Evolutionary conservation across 1,140 invertebrate species (phyloP), one percentile per base, ranked within the genome.

Genomic region (Lerema accius): DNA sequence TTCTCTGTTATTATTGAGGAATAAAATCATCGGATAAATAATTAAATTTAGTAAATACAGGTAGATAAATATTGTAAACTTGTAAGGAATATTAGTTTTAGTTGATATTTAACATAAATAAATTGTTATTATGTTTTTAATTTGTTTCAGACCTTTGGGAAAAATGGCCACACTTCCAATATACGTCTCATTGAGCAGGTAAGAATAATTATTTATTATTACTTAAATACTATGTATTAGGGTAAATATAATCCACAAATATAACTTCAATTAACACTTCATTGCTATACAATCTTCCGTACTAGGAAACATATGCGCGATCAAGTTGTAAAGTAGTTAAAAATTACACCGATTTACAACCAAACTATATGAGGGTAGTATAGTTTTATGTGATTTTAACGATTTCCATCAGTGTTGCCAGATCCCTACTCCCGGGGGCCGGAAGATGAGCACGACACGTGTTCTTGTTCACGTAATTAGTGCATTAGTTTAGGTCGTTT

Each of bases 111-210:
- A n/a, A n/a, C n/a, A n/a, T n/a, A n/a, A n/a, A n/a, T n/a, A n/a
- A n/a, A n/a, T n/a, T n/a, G n/a, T n/a, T n/a, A n/a, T n/a, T n/a
- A n/a, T n/a, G n/a, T n/a, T 26, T n/a, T 51, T 50, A 23, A 60
- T 68, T 63, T 35, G 26, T 80, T 78, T 63, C 75, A 82, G 78
- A 61, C 68, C 56, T 60, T n/a, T 39, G 48, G 6, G 11, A 14
- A 69, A 13, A 32, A 87, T 87, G 84, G 84, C 84, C 0, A 86
- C 84, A 17, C 63, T 87, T 53, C 84, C 84, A 19, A 84, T 87
- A 26, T 87, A 80, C 40, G 82, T 87, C 4, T 87, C 84, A 4
- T 58, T 87, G 10, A 87, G 77, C 77, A 86, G 82, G 84, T 87
- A 75, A 74, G 66, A 35, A n/a, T n/a, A 23, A 16, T 39, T 13